phyloP scores from a whole-genome alignment of 1,140 invertebrate species.

The Zaprionus ornatus region DNA sequence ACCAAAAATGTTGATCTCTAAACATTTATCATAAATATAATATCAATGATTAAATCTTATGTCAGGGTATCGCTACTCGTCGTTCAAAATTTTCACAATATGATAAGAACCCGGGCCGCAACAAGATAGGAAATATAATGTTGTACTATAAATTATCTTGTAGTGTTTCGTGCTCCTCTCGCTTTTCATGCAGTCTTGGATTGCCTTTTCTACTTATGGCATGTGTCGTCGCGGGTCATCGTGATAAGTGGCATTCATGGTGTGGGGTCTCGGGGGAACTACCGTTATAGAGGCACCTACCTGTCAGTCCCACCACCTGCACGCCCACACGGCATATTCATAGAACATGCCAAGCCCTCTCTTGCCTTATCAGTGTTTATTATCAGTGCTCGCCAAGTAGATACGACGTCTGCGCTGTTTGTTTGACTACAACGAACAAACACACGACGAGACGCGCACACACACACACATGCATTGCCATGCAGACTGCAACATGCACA shows the following conservation, averaged over 20 bases:
- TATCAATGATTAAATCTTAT: too few relatives aligned
- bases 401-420: slow-evolving; percentile 50
- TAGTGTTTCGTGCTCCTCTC: not conserved
- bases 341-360: slow-evolving; percentile 28
- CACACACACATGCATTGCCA: slow-evolving; percentile 16
- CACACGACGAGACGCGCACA: not conserved
- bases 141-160: not conserved
- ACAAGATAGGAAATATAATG: not conserved
- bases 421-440: slow-evolving; percentile 36
- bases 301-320: not conserved
- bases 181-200: slow-evolving; percentile 21
- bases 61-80: not conserved
- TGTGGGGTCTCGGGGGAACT: slow-evolving; percentile 1
- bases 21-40: too few relatives aligned
- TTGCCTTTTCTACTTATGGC: slow-evolving; percentile 26
- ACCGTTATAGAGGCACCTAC: not conserved
- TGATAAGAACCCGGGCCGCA: not conserved
- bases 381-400: slow-evolving; percentile 53
- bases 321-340: slow-evolving; percentile 17
- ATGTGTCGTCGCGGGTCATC: slow-evolving; percentile 55
- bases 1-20: too few relatives aligned
- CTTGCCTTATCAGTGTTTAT: slow-evolving; percentile 58
- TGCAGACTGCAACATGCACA: slow-evolving; percentile 8
- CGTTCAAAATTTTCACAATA: not conserved
- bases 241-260: slow-evolving; percentile 45